phyloP scores from a whole-genome alignment of 2,113 vertebrate species.

The Leucoraja erinaceus region DNA sequence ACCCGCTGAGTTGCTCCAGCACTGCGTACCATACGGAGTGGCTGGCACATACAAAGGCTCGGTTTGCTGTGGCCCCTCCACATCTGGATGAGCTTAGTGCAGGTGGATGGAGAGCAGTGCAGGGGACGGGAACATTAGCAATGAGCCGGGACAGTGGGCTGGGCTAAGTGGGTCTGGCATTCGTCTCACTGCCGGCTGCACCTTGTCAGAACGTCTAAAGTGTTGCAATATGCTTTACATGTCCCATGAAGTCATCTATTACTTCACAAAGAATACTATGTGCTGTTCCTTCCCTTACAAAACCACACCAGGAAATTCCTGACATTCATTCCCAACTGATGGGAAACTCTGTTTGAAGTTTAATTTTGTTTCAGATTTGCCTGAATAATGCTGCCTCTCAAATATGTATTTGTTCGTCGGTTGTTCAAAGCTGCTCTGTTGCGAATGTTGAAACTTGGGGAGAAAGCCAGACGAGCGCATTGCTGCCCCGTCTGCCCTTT shows the following conservation, averaged over 20 bases:
- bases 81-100: no score
- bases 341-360: neutral
- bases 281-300: neutral
- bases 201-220: slow-evolving; percentile 1
- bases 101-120: no score
- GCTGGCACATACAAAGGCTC: no score
- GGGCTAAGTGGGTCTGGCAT: no score
- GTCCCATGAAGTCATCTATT: neutral
- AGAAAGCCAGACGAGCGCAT: neutral
- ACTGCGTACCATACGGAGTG: no score
- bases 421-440: no score
- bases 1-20: no score
- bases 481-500: neutral
- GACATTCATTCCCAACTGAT: neutral
- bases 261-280: neutral
- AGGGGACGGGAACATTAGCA: no score
- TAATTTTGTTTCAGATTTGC: neutral
- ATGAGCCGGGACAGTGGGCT: no score
- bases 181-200: neutral
- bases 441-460: neutral
- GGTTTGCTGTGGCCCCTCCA: no score
- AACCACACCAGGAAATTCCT: neutral
- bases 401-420: neutral
- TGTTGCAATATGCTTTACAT: neutral
- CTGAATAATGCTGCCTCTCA: slow-evolving; percentile 13